A percentile compares a stretch with the other conserved stretches of the same genome.
Evolutionary conservation across 2,888 invertebrate species (phyloP).

Genomic region (Tridacna crocea): DNA sequence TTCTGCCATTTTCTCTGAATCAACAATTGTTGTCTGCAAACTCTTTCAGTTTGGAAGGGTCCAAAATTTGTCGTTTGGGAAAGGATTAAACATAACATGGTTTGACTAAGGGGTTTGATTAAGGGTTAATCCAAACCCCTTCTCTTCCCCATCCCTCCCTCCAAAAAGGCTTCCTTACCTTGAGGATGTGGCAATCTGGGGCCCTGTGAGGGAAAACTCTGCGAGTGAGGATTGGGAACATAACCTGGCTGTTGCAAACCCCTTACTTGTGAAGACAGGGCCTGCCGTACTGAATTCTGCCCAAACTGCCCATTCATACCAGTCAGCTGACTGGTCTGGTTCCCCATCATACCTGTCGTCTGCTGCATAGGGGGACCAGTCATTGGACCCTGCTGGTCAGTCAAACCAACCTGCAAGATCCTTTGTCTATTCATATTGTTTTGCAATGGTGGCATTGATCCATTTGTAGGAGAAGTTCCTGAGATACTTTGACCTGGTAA

Average conservation of each 20-base stretch:
- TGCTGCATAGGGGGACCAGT: slow-evolving; percentile 37
- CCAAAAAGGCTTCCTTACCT: slow-evolving; percentile 55
- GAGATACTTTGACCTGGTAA: slow-evolving; percentile 64
- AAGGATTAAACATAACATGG: no score
- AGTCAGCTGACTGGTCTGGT: slow-evolving; percentile 56
- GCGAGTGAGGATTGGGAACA: slow-evolving; percentile 31
- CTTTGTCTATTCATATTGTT: slow-evolving; percentile 39
- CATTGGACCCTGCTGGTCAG: slow-evolving; percentile 19
- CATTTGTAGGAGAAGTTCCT: slow-evolving; percentile 15
- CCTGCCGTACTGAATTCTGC: slow-evolving; percentile 85
- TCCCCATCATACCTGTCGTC: slow-evolving; percentile 23
- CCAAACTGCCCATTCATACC: slow-evolving; percentile 56
- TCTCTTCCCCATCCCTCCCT: background rate
- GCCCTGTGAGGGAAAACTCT: slow-evolving; percentile 66
- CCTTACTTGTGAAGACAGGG: slow-evolving; percentile 44
- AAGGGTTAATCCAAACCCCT: background rate
- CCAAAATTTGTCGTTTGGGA: background rate
- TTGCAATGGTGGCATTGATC: slow-evolving; percentile 27
- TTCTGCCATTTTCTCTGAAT: no score
- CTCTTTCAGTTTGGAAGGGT: background rate
- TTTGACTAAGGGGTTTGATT: background rate
- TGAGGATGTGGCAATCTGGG: slow-evolving; percentile 74
- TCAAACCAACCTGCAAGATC: slow-evolving; percentile 38
- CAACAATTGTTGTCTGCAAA: background rate
- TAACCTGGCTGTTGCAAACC: slow-evolving; percentile 44